These are phyloP conservation scores for Cirrhinus molitorella DNA, from an alignment of 2,797 vertebrate genomes.

Conservation along the genomic window DNA sequence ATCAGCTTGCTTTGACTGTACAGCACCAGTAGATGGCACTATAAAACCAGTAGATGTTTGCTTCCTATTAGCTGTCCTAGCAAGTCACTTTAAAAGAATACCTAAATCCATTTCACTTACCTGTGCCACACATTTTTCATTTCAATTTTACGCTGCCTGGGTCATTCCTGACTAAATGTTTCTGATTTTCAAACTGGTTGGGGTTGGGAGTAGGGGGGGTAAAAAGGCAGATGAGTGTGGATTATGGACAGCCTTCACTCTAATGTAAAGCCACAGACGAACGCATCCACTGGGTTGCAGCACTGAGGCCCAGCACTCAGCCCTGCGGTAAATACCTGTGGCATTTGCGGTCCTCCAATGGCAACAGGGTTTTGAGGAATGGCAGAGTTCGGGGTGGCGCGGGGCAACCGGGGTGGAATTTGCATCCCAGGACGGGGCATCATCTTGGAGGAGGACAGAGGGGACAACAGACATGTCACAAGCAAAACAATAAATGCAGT, in stretches of 20 bases:
- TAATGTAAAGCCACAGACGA: constrained; percentile 52
- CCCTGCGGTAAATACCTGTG: constrained; percentile 85
- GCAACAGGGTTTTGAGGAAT: constrained; percentile 79
- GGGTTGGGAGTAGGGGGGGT: constrained; percentile 9
- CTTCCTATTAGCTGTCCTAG: not conserved
- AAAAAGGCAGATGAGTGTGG: constrained; percentile 35
- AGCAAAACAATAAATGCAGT: constrained; percentile 83
- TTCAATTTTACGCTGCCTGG: constrained; percentile 2
- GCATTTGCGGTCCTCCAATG: constrained; percentile 85
- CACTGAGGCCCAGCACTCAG: constrained; percentile 49
- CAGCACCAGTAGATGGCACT: constrained; percentile 13
- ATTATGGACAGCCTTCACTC: constrained; percentile 46
- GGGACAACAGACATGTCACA: constrained; percentile 88
- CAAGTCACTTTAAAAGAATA: constrained; percentile 13
- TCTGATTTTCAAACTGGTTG: constrained; percentile 10
- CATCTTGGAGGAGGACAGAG: constrained; percentile 87
- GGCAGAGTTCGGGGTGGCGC: constrained; percentile 81
- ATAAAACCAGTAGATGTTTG: not conserved
- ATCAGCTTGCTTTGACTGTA: not conserved
- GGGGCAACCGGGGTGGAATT: constrained; percentile 87
- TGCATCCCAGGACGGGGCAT: constrained; percentile 89
- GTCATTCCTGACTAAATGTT: constrained; percentile 11
- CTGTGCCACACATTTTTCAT: constrained; percentile 42
- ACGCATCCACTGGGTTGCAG: constrained; percentile 42
- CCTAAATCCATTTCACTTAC: constrained; percentile 48